phyloP scores from a whole-genome alignment of 2,888 invertebrate species.

The Adineta ricciae region DNA sequence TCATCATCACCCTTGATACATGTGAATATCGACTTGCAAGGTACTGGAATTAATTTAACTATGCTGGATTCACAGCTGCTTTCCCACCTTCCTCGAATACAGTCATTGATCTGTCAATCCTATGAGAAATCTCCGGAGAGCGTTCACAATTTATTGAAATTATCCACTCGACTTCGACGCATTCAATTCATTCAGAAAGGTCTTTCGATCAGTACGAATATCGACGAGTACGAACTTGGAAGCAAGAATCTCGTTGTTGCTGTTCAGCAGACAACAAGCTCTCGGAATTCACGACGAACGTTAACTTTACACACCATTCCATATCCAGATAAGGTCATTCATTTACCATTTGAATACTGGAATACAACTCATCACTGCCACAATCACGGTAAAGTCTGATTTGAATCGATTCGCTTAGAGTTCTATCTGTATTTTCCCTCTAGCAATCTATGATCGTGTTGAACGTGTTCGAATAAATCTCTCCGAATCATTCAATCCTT shows the following conservation, averaged over 20 bases:
- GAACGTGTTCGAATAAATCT: conserved; percentile 7
- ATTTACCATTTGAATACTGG: background rate
- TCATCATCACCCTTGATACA: background rate
- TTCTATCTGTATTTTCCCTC: too few species aligned
- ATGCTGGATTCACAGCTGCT: background rate
- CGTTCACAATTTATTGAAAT: background rate
- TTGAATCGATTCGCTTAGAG: too few species aligned
- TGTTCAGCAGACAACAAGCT: background rate
- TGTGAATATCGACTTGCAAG: background rate
- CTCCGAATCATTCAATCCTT: background rate
- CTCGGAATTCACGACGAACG: background rate
- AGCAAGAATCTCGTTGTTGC: background rate
- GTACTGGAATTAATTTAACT: background rate
- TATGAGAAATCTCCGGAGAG: background rate
- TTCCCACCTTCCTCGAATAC: background rate
- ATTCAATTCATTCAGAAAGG: background rate
- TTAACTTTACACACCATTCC: background rate
- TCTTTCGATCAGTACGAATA: background rate
- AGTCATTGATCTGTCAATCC: background rate
- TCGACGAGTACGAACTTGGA: background rate
- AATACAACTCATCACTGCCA: background rate
- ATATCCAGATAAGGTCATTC: background rate
- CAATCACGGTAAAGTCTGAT: background rate
- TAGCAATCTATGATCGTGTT: background rate
- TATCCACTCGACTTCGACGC: background rate